A percentile compares a stretch with the other conserved stretches of the same genome.
phyloP scores from a whole-genome alignment of 2,797 vertebrate genomes.

The Petrocephalus schoutedeni region DNA sequence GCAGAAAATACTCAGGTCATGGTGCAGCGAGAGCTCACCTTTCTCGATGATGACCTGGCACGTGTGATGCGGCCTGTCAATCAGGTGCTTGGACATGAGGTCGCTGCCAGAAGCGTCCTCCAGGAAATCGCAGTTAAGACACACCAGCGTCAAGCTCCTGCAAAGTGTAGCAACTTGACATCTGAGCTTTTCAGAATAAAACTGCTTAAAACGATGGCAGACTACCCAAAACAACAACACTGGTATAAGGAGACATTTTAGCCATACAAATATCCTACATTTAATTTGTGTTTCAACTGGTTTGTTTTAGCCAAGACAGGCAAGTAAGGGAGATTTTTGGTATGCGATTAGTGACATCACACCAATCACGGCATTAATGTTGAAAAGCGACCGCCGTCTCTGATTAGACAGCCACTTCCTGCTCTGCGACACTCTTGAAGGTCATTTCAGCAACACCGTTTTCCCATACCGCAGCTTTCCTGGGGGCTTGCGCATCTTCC shows the following conservation, averaged over 20 bases:
- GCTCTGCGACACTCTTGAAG: background rate
- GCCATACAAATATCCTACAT: background rate
- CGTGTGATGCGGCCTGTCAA: slow-evolving; percentile 69
- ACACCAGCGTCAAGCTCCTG: slow-evolving; percentile 80
- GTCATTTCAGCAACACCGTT: background rate
- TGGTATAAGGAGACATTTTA: background rate
- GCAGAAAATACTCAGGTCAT: slow-evolving; percentile 20
- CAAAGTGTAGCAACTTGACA: background rate
- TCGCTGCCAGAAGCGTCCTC: slow-evolving; percentile 73
- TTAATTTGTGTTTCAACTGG: background rate
- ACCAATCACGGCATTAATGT: background rate
- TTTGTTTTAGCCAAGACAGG: background rate
- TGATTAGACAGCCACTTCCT: background rate
- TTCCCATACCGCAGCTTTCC: slow-evolving; percentile 67
- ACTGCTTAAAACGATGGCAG: background rate
- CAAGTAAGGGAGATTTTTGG: background rate
- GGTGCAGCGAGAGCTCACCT: slow-evolving; percentile 53
- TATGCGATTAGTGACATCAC: background rate
- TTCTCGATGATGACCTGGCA: slow-evolving; percentile 82
- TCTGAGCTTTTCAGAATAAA: slow-evolving; percentile 1
- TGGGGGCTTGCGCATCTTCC: slow-evolving; percentile 69
- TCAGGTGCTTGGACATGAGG: slow-evolving; percentile 85
- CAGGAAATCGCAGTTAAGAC: slow-evolving; percentile 86
- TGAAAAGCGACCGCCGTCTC: background rate
- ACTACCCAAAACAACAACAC: background rate